Percentiles rank a stretch among this genome's conserved stretches.
Evolutionary conservation across 2,113 vertebrate species (phyloP).

Genomic region (Cranoglanis bouderius): DNA sequence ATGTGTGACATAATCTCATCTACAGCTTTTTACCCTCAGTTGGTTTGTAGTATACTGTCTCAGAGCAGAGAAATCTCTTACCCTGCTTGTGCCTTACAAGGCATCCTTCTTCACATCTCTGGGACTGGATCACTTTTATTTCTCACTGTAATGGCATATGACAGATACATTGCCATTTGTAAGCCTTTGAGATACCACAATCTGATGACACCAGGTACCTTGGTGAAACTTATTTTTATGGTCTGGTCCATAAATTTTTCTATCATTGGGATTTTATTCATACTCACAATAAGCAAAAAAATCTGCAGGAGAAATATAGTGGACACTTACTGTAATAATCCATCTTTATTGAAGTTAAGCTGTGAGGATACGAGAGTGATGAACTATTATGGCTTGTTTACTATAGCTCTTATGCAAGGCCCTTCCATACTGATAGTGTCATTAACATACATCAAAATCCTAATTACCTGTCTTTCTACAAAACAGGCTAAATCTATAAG

Average conservation of each 20-base stretch:
- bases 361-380: not conserved
- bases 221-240: not conserved
- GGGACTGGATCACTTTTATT: not conserved
- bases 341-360: not conserved
- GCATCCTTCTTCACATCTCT: not conserved
- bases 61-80: not conserved
- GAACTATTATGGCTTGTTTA: not conserved
- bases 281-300: not conserved
- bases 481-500: not conserved
- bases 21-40: not conserved
- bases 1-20: not conserved
- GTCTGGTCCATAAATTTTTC: not conserved
- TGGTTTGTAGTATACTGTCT: not conserved
- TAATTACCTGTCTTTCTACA: conserved; percentile 4
- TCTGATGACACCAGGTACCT: not conserved
- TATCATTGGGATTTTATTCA: not conserved
- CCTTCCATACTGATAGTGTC: not conserved
- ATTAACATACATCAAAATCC: not conserved
- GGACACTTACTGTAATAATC: not conserved
- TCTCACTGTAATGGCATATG: not conserved
- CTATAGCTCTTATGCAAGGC: not conserved
- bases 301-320: conserved; percentile 14
- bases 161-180: conserved; percentile 8
- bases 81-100: not conserved
- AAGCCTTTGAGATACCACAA: not conserved